Evolutionary conservation across 2,888 invertebrate species (phyloP).

Genomic region (Perizoma affinitatum): DNA sequence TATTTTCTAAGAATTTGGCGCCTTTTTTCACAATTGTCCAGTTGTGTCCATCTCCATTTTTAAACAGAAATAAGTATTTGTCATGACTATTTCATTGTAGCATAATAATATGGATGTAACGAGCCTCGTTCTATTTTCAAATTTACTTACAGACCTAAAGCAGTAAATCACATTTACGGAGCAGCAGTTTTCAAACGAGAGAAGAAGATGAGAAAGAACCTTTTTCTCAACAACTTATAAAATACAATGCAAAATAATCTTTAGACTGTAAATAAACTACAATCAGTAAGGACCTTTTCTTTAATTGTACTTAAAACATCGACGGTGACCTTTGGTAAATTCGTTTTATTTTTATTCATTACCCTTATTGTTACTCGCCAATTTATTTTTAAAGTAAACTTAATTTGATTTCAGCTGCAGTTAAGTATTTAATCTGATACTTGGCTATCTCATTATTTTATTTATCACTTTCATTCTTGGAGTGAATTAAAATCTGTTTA

Average conservation of each 20-base stretch:
- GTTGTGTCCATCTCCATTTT: no score
- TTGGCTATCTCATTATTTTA: conserved; percentile 35
- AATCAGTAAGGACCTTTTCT: conserved; percentile 40
- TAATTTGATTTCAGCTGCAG: conserved; percentile 49
- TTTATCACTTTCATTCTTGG: conserved; percentile 32
- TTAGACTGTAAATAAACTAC: conserved; percentile 31
- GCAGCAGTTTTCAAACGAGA: no score
- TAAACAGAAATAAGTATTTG: no score
- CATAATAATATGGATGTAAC: no score
- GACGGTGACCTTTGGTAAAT: conserved; percentile 56
- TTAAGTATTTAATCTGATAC: conserved; percentile 45
- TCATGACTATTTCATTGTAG: no score
- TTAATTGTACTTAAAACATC: conserved; percentile 49
- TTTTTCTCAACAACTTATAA: conserved; percentile 10
- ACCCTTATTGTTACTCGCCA: conserved; percentile 57
- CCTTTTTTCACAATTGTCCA: no score
- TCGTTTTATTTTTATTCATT: conserved; percentile 58
- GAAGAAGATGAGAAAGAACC: neutral
- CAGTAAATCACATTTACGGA: no score
- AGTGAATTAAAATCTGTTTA: conserved; percentile 23
- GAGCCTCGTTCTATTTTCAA: no score
- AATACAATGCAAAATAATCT: conserved; percentile 27
- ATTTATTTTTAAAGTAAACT: conserved; percentile 57
- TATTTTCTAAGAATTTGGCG: no score
- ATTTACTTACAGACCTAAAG: no score